Evolutionary conservation across 2,888 invertebrate species (phyloP), one percentile per base, ranked within the genome.

Genomic region (Spilarctia lutea): DNA sequence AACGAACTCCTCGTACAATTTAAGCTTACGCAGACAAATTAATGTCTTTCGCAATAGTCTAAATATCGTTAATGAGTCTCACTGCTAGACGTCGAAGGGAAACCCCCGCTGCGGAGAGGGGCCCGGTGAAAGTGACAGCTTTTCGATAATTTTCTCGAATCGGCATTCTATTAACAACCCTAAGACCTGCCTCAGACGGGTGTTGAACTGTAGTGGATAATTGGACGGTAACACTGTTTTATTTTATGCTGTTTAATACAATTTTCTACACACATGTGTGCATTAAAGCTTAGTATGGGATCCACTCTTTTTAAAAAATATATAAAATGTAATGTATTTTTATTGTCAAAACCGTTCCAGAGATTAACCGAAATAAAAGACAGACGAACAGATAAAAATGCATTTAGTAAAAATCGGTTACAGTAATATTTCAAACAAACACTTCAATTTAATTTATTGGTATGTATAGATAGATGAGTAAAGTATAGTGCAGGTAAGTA

Each of bases 101-200:
- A 77, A 75, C 80, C 80, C 85, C 85, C 63, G 84, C 85, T 80
- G 85, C 68, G 68, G 72, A 66, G 72, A 66, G 76, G 83, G 77
- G 77, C 48, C 63, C 60, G 27, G 79, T 85, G 85, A 80, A 77
- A 83, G 75, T 85, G 85, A 85, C 85, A 84, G 83, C 77, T 85
- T 84, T 85, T 85, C 85, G 83, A 82, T 85, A 81, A 85, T 82
- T 85, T 85, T 74, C 77, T 78, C 76, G 79, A 85, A 79, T 83
- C 81, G 74, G 82, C 84, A 76, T 82, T 83, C 82, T 85, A 80
- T 84, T 84, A 85, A 85, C 85, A 85, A 85, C 83, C 74, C 69
- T 75, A 79, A 77, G 73, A 73, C 66, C 84, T 84, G 84, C 71
- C 71, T 74, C 74, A 69, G 84, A 84, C 79, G 77, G 77, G 73